Evolutionary conservation across 1,140 invertebrate genomes (phyloP).

Genomic region (Dufourea novaeangliae): DNA sequence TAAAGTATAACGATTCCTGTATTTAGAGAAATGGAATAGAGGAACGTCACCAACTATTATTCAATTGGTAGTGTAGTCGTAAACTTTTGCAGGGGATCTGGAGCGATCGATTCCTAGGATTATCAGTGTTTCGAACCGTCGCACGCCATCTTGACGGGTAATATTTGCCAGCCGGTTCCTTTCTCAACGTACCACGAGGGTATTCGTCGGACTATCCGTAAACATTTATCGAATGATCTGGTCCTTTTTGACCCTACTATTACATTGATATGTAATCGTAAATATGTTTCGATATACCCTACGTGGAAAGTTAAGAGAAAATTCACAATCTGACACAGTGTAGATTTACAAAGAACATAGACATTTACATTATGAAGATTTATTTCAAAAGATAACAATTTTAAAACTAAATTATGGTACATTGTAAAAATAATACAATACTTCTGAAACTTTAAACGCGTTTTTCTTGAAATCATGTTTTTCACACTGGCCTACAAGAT

Average conservation of each 20-base stretch:
- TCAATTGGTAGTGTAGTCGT: background rate
- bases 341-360: too few relatives aligned
- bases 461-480: too few relatives aligned
- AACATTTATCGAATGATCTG: slow-evolving; percentile 37
- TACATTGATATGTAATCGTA: slow-evolving; percentile 29
- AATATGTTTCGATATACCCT: background rate
- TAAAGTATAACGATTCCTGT: too few relatives aligned
- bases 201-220: too few relatives aligned
- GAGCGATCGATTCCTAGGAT: background rate
- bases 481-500: too few relatives aligned
- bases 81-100: background rate
- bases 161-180: slow-evolving; percentile 28
- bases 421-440: too few relatives aligned
- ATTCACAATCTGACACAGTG: background rate
- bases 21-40: background rate
- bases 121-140: background rate
- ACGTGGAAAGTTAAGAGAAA: background rate
- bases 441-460: too few relatives aligned
- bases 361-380: too few relatives aligned
- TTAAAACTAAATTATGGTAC: too few relatives aligned
- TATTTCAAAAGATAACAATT: too few relatives aligned
- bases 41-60: background rate
- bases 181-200: slow-evolving; percentile 23
- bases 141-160: slow-evolving; percentile 19
- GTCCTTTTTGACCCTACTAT: slow-evolving; percentile 3